A percentile compares a stretch with the other conserved stretches of the same genome.
Evolutionary conservation across 2,113 vertebrate species (phyloP).

Genomic region (Thomomys bottae): DNA sequence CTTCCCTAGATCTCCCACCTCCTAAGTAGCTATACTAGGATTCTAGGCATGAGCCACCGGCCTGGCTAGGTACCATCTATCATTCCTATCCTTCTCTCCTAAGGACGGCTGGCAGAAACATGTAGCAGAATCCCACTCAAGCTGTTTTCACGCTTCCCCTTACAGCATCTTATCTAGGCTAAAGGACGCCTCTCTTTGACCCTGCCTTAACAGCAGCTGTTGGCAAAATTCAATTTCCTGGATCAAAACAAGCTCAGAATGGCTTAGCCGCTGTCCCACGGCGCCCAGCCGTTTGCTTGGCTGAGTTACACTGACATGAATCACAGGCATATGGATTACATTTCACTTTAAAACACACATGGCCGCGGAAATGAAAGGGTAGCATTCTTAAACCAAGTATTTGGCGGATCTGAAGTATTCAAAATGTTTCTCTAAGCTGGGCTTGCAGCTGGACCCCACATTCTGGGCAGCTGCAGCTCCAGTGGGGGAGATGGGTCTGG

Average conservation of each 20-base stretch:
- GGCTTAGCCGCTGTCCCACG: neutral
- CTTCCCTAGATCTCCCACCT: no score
- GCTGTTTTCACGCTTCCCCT: neutral
- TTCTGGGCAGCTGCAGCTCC: conserved; percentile 28
- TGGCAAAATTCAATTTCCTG: conserved; percentile 62
- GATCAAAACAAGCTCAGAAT: conserved; percentile 56
- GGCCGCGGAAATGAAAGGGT: conserved; percentile 72
- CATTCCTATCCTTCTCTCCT: neutral
- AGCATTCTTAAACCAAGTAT: conserved; percentile 71
- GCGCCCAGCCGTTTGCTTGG: neutral
- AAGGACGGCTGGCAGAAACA: neutral
- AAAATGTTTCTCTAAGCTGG: conserved; percentile 76
- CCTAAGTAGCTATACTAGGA: no score
- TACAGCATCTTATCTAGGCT: neutral
- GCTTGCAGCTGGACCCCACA: conserved; percentile 58
- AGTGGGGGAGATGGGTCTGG: neutral
- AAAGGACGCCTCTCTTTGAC: conserved; percentile 2
- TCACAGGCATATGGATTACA: conserved; percentile 70
- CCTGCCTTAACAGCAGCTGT: conserved; percentile 37
- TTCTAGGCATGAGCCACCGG: no score
- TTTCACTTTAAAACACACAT: conserved; percentile 74
- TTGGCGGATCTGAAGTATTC: conserved; percentile 74
- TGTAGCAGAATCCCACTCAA: neutral
- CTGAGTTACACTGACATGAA: conserved; percentile 50
- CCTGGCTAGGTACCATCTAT: neutral